Evolutionary conservation across 1,140 invertebrate species (phyloP).

Genomic region (Contarinia nasturtii): DNA sequence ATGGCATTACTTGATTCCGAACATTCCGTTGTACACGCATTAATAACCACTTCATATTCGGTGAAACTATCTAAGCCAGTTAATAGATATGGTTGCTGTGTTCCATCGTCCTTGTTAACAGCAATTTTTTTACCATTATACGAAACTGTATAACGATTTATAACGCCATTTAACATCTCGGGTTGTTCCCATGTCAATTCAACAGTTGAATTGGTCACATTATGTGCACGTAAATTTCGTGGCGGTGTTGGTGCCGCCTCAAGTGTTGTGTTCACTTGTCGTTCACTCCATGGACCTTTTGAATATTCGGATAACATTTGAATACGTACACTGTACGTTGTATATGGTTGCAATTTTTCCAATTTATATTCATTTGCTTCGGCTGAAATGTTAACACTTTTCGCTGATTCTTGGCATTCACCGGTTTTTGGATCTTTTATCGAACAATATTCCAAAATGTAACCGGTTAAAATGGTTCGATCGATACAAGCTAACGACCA

Average conservation of each 20-base stretch:
- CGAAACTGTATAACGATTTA: constrained; percentile 47
- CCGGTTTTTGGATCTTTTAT: constrained; percentile 28
- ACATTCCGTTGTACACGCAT: constrained; percentile 50
- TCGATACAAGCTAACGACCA: constrained; percentile 55
- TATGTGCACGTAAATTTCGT: constrained; percentile 29
- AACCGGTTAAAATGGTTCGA: constrained; percentile 40
- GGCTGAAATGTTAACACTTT: constrained; percentile 28
- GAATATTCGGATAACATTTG: constrained; percentile 51
- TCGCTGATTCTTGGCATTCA: constrained; percentile 8
- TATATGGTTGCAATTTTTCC: constrained; percentile 45
- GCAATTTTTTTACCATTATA: constrained; percentile 19
- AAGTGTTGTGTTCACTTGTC: constrained; percentile 43
- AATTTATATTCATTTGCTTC: constrained; percentile 18
- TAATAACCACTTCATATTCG: constrained; percentile 42
- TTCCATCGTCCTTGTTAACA: constrained; percentile 11
- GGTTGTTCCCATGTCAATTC: constrained; percentile 50
- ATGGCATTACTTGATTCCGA: constrained; percentile 28
- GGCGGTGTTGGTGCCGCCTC: constrained; percentile 46
- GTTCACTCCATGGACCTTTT: constrained; percentile 46
- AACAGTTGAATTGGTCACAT: constrained; percentile 45
- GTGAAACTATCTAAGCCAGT: constrained; percentile 27
- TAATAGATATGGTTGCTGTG: constrained; percentile 9
- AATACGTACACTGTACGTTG: constrained; percentile 54
- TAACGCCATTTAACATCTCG: constrained; percentile 45
- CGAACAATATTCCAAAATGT: constrained; percentile 46